Conservation (phyloP, 2,888 invertebrate genomes). For the Euclidia mi region DNA sequence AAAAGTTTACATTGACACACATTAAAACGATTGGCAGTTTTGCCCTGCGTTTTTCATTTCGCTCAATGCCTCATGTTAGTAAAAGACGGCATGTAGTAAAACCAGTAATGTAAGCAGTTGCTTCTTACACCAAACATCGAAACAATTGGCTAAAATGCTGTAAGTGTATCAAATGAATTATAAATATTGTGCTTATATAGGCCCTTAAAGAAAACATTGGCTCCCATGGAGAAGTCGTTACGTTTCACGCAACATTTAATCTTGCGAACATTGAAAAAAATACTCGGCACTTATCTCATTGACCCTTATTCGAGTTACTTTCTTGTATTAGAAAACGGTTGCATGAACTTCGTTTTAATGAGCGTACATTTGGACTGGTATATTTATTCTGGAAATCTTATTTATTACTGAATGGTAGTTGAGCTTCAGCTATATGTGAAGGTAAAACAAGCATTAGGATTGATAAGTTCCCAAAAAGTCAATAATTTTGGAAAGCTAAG, state of each 20-base stretch:
- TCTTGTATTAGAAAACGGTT: slow-evolving; percentile 41
- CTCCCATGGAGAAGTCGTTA: slow-evolving; percentile 65
- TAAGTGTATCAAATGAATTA: slow-evolving; percentile 24
- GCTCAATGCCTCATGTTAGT: no score
- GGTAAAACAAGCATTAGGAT: no score
- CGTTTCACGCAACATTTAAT: slow-evolving; percentile 75
- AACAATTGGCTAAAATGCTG: slow-evolving; percentile 10
- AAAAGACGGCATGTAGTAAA: no score
- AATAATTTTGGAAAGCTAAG: no score
- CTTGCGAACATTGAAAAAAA: slow-evolving; percentile 60
- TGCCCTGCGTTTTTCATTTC: no score
- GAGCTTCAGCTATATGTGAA: no score
- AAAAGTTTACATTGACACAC: no score
- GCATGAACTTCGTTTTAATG: slow-evolving; percentile 40
- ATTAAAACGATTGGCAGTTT: no score
- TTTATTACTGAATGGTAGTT: no score
- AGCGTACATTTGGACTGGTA: slow-evolving; percentile 12
- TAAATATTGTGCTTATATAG: slow-evolving; percentile 35
- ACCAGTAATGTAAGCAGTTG: no score
- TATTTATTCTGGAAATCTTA: no score
- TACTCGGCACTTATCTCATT: slow-evolving; percentile 58
- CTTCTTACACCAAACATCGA: not conserved
- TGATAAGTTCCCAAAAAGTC: no score
- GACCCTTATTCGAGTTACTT: slow-evolving; percentile 55
- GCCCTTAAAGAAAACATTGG: slow-evolving; percentile 59